Conservation (phyloP, 2,888 invertebrate species). For the Automeris io region DNA sequence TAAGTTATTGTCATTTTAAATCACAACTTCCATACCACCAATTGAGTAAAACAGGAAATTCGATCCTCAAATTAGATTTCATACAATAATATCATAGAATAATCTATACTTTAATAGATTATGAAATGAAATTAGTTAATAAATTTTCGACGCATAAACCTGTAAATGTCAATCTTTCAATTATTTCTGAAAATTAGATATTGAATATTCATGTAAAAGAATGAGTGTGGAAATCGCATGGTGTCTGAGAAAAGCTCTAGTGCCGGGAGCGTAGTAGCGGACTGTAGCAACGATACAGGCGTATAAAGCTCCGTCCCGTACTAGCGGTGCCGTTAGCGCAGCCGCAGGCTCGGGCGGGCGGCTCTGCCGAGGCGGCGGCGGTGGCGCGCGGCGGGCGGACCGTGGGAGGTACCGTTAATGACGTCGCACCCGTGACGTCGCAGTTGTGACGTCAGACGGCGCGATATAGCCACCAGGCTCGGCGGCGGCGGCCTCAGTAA, state of each 20-base stretch:
- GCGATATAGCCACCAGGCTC: constrained; percentile 75
- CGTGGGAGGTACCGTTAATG: constrained; percentile 77
- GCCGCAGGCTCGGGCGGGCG: constrained; percentile 75
- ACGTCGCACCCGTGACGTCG: constrained; percentile 68
- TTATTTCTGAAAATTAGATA: too few relatives aligned
- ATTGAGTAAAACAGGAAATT: too few relatives aligned
- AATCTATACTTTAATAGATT: too few relatives aligned
- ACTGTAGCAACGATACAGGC: constrained; percentile 34
- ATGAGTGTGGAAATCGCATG: constrained; percentile 7
- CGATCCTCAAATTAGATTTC: too few relatives aligned
- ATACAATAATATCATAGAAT: too few relatives aligned
- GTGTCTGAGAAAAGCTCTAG: constrained; percentile 14
- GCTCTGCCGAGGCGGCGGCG: constrained; percentile 50
- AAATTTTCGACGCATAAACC: too few relatives aligned
- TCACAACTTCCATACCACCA: too few relatives aligned
- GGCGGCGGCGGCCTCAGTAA: constrained; percentile 76
- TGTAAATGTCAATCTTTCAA: too few relatives aligned
- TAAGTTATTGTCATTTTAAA: too few relatives aligned
- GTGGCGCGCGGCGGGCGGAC: constrained; percentile 68
- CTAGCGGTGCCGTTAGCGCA: constrained; percentile 75
- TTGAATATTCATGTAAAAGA: too few relatives aligned
- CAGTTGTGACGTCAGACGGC: constrained; percentile 68
- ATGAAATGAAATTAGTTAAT: too few relatives aligned
- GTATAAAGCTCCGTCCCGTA: constrained; percentile 65
- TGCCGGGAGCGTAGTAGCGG: constrained; percentile 28